These are phyloP conservation scores for Heliconius erato DNA, from an alignment of 2,888 invertebrate genomes.

Conservation along the genomic window DNA sequence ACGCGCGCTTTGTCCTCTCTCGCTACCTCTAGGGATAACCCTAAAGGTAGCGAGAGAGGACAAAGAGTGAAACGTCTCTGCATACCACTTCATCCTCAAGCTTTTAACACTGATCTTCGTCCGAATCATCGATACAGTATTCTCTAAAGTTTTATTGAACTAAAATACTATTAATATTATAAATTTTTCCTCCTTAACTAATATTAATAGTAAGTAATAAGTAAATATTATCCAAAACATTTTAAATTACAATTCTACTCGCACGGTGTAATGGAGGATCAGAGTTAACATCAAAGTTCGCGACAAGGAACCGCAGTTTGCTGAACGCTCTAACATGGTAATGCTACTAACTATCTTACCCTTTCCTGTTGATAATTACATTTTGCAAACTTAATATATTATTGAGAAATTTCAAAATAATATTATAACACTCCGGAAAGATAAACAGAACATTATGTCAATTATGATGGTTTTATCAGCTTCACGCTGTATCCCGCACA, in stretches of 20 bases:
- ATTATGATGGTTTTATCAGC: too few relatives aligned
- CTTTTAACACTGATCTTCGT: neutral
- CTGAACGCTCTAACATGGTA: slow-evolving; percentile 75
- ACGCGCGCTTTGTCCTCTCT: too few relatives aligned
- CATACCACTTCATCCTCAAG: too few relatives aligned
- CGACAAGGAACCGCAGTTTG: slow-evolving; percentile 72
- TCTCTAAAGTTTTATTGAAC: neutral
- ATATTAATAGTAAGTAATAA: neutral
- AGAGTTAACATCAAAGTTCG: slow-evolving; percentile 71
- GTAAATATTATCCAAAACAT: neutral
- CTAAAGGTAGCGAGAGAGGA: too few relatives aligned
- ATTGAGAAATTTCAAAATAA: neutral
- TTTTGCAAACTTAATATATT: slow-evolving; percentile 6
- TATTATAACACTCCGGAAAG: neutral
- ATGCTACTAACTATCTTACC: slow-evolving; percentile 76
- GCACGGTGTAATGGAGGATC: slow-evolving; percentile 52
- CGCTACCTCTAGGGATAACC: too few relatives aligned
- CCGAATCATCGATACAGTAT: neutral
- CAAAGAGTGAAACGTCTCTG: too few relatives aligned
- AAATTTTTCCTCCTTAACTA: neutral
- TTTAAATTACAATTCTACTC: slow-evolving; percentile 24
- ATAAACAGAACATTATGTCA: neutral
- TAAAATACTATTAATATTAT: neutral
- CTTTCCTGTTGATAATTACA: slow-evolving; percentile 48
- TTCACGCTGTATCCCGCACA: too few relatives aligned